Evolutionary conservation across 2,888 invertebrate species (phyloP).

Genomic region (Diogma glabrata): DNA sequence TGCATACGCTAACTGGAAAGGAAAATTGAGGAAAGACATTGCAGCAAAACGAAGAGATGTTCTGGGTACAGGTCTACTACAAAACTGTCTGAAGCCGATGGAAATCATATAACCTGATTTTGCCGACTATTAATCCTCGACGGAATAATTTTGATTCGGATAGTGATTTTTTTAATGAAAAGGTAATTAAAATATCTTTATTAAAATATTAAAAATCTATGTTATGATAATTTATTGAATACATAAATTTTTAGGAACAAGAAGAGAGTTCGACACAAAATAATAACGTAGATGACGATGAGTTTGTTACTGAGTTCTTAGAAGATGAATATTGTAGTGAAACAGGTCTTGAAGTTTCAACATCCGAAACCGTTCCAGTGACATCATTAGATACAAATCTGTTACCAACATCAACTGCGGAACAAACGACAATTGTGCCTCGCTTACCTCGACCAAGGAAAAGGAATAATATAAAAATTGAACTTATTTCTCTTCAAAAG

Average conservation of each 20-base stretch:
- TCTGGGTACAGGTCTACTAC: not conserved
- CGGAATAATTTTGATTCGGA: not conserved
- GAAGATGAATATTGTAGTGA: too few species aligned
- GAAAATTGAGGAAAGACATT: not conserved
- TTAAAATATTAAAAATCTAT: too few species aligned
- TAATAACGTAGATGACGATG: not conserved
- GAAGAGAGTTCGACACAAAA: not conserved
- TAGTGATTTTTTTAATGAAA: not conserved
- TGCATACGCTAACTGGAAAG: slow-evolving; percentile 1
- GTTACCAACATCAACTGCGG: not conserved
- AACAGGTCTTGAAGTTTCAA: too few species aligned
- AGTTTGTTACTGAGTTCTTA: too few species aligned
- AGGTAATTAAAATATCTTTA: not conserved
- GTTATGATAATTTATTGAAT: not conserved
- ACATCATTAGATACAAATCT: too few species aligned
- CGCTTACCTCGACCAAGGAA: not conserved
- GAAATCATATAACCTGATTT: not conserved
- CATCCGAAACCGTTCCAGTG: too few species aligned
- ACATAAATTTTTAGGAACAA: not conserved
- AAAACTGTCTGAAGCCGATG: not conserved
- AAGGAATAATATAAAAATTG: not conserved
- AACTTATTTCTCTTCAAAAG: not conserved
- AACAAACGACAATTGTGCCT: not conserved
- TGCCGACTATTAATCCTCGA: not conserved
- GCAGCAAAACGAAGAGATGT: not conserved